Evolutionary conservation across 2,797 vertebrate species (phyloP).

Genomic region (Ctenochaetus hawaiiensis): DNA sequence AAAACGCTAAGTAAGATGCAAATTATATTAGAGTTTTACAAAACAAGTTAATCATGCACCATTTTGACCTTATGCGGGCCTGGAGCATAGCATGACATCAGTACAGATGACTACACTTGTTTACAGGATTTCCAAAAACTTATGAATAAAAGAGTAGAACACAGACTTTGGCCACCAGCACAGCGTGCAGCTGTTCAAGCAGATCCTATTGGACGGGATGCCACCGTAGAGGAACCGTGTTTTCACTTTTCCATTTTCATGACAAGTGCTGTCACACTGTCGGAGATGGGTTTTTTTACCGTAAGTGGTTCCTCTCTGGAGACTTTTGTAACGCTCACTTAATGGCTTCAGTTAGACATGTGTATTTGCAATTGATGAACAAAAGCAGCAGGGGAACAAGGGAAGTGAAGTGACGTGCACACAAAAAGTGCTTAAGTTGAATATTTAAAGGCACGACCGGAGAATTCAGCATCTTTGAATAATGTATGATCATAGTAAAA

Average conservation of each 20-base stretch:
- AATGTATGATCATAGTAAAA: constrained; percentile 72
- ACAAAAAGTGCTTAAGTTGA: constrained; percentile 59
- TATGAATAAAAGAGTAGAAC: constrained; percentile 20
- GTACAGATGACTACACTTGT: constrained; percentile 4
- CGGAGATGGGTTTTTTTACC: constrained; percentile 18
- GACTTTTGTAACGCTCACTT: constrained; percentile 22
- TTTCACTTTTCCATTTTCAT: too few species aligned
- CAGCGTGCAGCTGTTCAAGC: neutral
- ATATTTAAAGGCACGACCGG: constrained; percentile 64
- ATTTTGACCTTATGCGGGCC: constrained; percentile 15
- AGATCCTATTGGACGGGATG: constrained; percentile 2
- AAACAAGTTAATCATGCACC: constrained; percentile 8
- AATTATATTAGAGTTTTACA: constrained; percentile 1
- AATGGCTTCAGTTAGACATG: constrained; percentile 18
- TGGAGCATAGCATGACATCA: constrained; percentile 5
- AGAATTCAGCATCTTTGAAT: constrained; percentile 71
- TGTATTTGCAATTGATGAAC: constrained; percentile 31
- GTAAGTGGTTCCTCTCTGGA: constrained; percentile 14
- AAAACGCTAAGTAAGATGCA: constrained; percentile 6
- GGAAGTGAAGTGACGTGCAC: constrained; percentile 52
- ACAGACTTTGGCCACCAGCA: neutral
- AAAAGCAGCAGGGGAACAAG: constrained; percentile 33
- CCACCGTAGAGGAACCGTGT: too few species aligned
- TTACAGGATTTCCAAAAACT: constrained; percentile 25
- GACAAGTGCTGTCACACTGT: neutral